Evolutionary conservation across 2,888 invertebrate genomes (phyloP).

Genomic region (Drosophila pseudotalamancana): DNA sequence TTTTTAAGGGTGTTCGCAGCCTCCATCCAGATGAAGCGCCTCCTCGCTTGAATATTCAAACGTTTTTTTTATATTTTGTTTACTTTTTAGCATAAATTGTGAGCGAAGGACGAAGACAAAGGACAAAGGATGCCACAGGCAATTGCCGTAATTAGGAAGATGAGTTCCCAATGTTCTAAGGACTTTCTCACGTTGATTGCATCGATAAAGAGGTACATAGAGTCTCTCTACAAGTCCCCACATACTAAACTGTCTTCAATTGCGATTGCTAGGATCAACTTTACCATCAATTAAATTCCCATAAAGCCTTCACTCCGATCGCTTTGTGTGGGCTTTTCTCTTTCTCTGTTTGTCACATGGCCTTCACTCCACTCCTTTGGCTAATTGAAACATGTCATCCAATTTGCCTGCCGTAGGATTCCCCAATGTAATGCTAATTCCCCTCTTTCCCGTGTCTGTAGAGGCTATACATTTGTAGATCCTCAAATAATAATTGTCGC

Average conservation of each 20-base stretch:
- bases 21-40: neutral
- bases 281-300: conserved; percentile 44
- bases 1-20: conserved; percentile 31
- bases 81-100: conserved; percentile 46
- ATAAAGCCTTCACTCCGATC: conserved; percentile 18
- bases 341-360: conserved; percentile 5
- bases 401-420: conserved; percentile 19
- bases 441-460: conserved; percentile 8
- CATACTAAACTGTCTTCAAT: neutral
- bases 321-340: conserved; percentile 16
- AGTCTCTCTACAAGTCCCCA: neutral
- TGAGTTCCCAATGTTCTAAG: conserved; percentile 2
- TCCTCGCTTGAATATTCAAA: conserved; percentile 34
- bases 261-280: neutral
- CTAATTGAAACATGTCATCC: conserved; percentile 44
- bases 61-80: conserved; percentile 41
- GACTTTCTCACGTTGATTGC: conserved; percentile 35
- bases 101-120: conserved; percentile 19
- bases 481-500: conserved; percentile 56
- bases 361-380: conserved; percentile 1
- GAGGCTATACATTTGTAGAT: conserved; percentile 20
- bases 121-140: conserved; percentile 26
- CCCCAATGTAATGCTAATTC: conserved; percentile 48
- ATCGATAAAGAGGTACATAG: neutral
- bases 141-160: conserved; percentile 49